Evolutionary conservation across 2,113 vertebrate genomes (phyloP).

Genomic region (Theropithecus gelada): DNA sequence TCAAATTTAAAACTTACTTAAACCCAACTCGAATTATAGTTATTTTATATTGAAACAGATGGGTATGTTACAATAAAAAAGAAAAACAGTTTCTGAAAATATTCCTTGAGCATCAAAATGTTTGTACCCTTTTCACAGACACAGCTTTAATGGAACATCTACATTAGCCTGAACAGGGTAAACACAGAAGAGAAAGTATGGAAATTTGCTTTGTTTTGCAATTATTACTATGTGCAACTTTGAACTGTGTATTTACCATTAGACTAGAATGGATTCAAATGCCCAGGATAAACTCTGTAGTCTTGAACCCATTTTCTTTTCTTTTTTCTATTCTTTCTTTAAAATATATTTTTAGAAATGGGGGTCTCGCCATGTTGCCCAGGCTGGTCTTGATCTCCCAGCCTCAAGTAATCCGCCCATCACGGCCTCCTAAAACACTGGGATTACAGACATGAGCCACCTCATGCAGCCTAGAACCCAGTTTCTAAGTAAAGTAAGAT

Average conservation of each 20-base stretch:
- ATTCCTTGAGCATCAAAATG: slow-evolving; percentile 3
- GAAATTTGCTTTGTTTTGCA: background rate
- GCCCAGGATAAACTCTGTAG: background rate
- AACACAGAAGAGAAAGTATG: background rate
- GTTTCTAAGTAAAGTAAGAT: slow-evolving; percentile 34
- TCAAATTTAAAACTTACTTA: slow-evolving; percentile 42
- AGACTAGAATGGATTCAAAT: background rate
- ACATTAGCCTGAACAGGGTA: background rate
- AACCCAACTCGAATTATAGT: slow-evolving; percentile 6
- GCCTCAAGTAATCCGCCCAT: too few species aligned
- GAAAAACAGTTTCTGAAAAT: slow-evolving; percentile 25
- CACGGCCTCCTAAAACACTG: too few species aligned
- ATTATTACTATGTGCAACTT: background rate
- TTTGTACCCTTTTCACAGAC: slow-evolving; percentile 18
- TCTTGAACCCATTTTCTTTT: background rate
- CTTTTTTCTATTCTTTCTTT: background rate
- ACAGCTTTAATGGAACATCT: slow-evolving; percentile 5
- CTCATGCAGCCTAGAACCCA: background rate
- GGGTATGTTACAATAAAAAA: background rate
- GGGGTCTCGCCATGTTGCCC: too few species aligned
- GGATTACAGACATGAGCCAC: too few species aligned
- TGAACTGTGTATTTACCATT: background rate
- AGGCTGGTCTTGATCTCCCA: too few species aligned
- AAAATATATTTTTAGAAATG: too few species aligned
- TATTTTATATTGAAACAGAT: slow-evolving; percentile 5